phyloP scores from a whole-genome alignment of 2,797 vertebrate species.

The Onychomys leucogaster region DNA sequence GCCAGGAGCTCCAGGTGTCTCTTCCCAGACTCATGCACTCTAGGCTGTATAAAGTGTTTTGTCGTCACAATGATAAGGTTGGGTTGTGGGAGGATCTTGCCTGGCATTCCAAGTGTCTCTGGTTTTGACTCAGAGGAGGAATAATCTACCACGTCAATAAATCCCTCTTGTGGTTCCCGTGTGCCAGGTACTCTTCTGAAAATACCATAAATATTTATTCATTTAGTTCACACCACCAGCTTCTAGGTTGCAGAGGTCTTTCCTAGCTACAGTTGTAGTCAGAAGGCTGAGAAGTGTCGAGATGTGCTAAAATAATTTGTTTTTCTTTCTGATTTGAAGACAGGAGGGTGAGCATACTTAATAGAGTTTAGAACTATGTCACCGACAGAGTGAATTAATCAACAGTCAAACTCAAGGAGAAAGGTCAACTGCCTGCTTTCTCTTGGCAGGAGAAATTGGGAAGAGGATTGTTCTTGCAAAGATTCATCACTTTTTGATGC shows the following conservation, averaged over 20 bases:
- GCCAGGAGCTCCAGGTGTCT: constrained; percentile 5
- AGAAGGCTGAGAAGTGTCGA: constrained; percentile 48
- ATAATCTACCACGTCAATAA: constrained; percentile 1
- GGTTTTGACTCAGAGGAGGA: constrained; percentile 52
- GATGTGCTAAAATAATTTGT: constrained; percentile 65
- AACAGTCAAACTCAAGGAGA: constrained; percentile 76
- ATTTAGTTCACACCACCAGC: constrained; percentile 53
- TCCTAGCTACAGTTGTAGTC: neutral
- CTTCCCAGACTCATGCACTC: constrained; percentile 46
- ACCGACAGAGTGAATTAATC: constrained; percentile 73
- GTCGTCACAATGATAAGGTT: neutral
- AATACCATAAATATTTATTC: constrained; percentile 65
- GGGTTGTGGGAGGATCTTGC: constrained; percentile 24
- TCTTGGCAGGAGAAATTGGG: constrained; percentile 69
- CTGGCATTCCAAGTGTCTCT: neutral
- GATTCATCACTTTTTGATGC: constrained; percentile 77
- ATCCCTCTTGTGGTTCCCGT: neutral
- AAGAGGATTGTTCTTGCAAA: constrained; percentile 66
- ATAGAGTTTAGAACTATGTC: constrained; percentile 72
- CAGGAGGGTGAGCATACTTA: constrained; percentile 60
- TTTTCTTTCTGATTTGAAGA: constrained; percentile 71
- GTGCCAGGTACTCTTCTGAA: constrained; percentile 48
- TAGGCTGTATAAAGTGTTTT: neutral
- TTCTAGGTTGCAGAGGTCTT: constrained; percentile 20
- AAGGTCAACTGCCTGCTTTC: constrained; percentile 79